phyloP scores from a whole-genome alignment of 2,797 vertebrate species.

The Tokudaia muenninki region DNA sequence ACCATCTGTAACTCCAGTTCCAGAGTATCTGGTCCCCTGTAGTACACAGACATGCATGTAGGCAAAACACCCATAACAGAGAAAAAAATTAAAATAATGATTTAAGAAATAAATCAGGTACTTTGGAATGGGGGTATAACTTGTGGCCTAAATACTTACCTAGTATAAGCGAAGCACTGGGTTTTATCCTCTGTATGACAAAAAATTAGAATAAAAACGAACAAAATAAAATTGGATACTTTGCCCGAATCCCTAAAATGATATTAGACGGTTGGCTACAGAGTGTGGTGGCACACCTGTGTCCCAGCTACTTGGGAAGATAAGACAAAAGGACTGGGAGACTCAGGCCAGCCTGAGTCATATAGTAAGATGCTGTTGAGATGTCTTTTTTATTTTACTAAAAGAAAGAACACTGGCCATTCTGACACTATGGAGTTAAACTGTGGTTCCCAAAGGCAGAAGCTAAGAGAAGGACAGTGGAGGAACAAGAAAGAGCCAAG shows the following conservation, averaged over 20 bases:
- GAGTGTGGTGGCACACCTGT: background rate
- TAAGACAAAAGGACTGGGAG: background rate
- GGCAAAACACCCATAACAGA: background rate
- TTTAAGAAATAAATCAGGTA: background rate
- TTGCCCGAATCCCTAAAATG: conserved; percentile 2
- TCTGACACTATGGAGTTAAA: conserved; percentile 76
- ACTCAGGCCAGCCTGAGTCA: background rate
- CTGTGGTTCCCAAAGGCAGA: conserved; percentile 60
- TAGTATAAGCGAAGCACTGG: background rate
- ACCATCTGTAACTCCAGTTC: background rate
- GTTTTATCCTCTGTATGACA: background rate
- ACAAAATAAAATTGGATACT: background rate
- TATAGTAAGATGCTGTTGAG: background rate
- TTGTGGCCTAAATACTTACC: background rate
- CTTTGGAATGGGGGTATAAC: background rate
- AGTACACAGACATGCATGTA: background rate
- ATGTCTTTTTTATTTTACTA: background rate
- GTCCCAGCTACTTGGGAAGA: background rate
- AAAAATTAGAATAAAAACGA: background rate
- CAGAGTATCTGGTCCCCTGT: background rate
- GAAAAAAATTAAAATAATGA: background rate
- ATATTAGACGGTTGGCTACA: background rate
- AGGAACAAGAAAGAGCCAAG: conserved; percentile 78
- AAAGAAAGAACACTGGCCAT: conserved; percentile 40
- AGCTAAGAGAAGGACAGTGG: conserved; percentile 77